These are phyloP conservation scores for Andrena fulva DNA, from an alignment of 2,888 invertebrate genomes.

Conservation along the genomic window DNA sequence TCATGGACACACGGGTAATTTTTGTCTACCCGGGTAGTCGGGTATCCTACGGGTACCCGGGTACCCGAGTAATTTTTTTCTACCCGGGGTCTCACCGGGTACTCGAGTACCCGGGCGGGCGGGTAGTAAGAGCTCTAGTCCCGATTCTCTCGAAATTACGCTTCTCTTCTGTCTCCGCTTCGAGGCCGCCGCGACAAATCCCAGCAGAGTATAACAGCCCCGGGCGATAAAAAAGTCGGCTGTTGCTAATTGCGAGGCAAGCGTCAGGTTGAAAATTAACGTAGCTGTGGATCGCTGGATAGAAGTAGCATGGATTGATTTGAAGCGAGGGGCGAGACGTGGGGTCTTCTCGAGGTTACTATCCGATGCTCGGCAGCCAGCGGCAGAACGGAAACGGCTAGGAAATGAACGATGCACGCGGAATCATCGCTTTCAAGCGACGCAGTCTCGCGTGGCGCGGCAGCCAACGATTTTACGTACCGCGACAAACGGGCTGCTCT, in stretches of 20 bases:
- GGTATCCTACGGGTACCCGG: no score
- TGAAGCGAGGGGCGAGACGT: not conserved
- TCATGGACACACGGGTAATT: no score
- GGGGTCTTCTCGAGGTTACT: not conserved
- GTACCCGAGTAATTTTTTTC: no score
- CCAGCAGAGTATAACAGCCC: not conserved
- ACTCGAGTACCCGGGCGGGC: no score
- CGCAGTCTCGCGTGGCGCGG: conserved; percentile 10
- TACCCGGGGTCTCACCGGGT: no score
- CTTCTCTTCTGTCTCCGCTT: not conserved
- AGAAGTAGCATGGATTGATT: not conserved
- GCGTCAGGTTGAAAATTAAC: not conserved
- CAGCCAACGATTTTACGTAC: conserved; percentile 13
- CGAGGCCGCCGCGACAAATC: not conserved
- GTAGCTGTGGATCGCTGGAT: not conserved
- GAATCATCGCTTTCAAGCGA: conserved; percentile 10
- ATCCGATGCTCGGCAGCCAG: not conserved
- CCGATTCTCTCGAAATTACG: not conserved
- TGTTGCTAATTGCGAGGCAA: conserved; percentile 6
- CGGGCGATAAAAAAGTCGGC: conserved; percentile 4
- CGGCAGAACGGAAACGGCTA: not conserved
- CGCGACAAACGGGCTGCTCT: conserved; percentile 10
- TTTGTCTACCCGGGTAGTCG: no score
- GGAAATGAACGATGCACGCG: conserved; percentile 20
- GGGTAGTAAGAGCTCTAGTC: no score